phyloP scores from a whole-genome alignment of 2,797 vertebrate species.

The Peromyscus attwateri region DNA sequence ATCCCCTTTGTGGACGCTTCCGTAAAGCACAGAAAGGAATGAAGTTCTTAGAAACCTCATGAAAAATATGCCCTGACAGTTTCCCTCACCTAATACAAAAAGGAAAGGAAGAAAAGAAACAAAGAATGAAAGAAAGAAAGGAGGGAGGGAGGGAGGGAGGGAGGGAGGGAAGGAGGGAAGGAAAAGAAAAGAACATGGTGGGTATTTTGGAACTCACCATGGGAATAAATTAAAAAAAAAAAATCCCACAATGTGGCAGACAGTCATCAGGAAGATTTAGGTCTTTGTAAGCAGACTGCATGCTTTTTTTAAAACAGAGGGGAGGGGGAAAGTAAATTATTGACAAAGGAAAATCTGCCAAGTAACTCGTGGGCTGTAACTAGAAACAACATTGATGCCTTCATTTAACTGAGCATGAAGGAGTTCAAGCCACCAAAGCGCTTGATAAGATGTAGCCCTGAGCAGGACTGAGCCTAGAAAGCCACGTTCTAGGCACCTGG shows the following conservation, averaged over 20 bases:
- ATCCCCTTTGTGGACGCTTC: slow-evolving; percentile 68
- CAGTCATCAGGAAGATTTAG: background rate
- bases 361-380: background rate
- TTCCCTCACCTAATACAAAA: background rate
- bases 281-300: background rate
- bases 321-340: background rate
- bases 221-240: background rate
- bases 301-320: slow-evolving; percentile 12
- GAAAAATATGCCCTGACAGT: background rate
- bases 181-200: background rate
- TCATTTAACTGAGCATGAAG: slow-evolving; percentile 10
- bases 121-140: background rate
- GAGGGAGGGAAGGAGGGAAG: no score
- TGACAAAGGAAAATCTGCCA: slow-evolving; percentile 24
- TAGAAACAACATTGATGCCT: slow-evolving; percentile 1
- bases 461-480: background rate
- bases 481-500: background rate
- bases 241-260: background rate
- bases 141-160: background rate
- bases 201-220: background rate
- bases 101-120: background rate
- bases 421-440: background rate
- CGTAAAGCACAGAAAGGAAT: slow-evolving; percentile 46
- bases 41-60: slow-evolving; percentile 48
- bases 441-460: background rate